Percentiles rank a stretch among this genome's conserved stretches.
phyloP scores from a whole-genome alignment of 1,140 invertebrate species.

The Euwallacea similis region DNA sequence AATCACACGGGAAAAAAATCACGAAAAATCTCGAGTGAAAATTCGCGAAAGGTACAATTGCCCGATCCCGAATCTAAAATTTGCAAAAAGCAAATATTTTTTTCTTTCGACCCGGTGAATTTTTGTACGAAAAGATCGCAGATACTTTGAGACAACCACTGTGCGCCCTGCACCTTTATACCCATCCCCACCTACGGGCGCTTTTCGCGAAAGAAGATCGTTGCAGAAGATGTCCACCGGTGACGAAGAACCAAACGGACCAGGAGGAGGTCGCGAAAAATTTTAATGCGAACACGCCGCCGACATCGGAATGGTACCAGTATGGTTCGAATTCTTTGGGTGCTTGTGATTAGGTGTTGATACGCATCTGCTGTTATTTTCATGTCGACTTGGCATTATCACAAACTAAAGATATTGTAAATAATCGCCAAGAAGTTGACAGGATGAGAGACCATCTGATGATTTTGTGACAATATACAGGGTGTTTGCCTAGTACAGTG shows the following conservation, averaged over 20 bases:
- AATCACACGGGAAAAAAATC: no score
- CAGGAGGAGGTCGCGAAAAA: constrained; percentile 30
- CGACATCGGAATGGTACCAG: constrained; percentile 20
- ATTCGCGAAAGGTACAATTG: no score
- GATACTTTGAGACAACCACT: constrained; percentile 19
- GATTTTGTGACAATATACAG: no score
- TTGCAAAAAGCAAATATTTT: no score
- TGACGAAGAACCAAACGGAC: constrained; percentile 25
- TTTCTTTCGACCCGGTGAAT: neutral
- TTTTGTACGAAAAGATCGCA: constrained; percentile 23
- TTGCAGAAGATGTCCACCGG: constrained; percentile 28
- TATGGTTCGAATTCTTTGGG: constrained; percentile 25
- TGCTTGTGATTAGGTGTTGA: neutral
- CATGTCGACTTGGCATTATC: no score
- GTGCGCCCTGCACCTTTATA: constrained; percentile 24
- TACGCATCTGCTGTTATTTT: constrained; percentile 1
- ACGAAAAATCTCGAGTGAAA: no score
- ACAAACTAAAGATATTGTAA: no score
- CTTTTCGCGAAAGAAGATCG: constrained; percentile 36
- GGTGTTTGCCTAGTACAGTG: no score
- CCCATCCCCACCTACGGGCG: constrained; percentile 21
- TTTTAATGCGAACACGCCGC: constrained; percentile 23
- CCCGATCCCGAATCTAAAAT: no score
- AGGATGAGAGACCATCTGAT: no score
- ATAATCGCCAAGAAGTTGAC: no score